Evolutionary conservation across 2,113 vertebrate genomes (phyloP).

Genomic region (Chionodraco myersi): DNA sequence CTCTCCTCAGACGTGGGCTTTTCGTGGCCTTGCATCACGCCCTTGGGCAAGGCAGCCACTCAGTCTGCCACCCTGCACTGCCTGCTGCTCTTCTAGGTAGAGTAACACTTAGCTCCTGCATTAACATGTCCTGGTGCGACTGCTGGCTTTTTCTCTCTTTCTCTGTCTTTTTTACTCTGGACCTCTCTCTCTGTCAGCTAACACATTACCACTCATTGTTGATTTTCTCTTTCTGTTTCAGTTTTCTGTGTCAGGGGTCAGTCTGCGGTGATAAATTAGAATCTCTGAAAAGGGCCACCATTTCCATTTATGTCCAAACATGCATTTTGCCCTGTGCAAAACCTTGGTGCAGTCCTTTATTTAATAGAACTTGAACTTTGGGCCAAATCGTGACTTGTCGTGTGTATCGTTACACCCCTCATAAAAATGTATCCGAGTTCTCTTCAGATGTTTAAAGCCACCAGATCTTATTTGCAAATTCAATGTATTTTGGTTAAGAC

Average conservation of each 20-base stretch:
- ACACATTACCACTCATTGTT: too few relatives aligned
- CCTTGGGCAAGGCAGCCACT: constrained; percentile 82
- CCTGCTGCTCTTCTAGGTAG: constrained; percentile 83
- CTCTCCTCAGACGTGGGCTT: constrained; percentile 79
- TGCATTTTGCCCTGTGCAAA: not conserved
- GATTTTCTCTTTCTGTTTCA: too few relatives aligned
- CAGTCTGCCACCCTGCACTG: constrained; percentile 75
- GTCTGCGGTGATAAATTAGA: not conserved
- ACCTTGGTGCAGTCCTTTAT: not conserved
- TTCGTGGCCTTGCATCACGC: constrained; percentile 77
- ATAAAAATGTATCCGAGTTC: too few relatives aligned
- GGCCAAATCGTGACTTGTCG: too few relatives aligned
- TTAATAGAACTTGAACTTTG: not conserved
- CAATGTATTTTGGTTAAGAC: not conserved
- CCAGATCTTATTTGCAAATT: not conserved
- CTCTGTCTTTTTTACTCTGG: not conserved
- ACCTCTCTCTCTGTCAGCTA: too few relatives aligned
- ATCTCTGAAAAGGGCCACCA: not conserved
- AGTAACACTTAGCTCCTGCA: constrained; percentile 51
- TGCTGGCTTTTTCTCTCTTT: not conserved
- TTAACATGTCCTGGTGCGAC: not conserved
- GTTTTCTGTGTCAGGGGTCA: not conserved
- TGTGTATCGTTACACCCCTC: too few relatives aligned
- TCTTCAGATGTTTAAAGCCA: not conserved
- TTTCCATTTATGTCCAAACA: not conserved